Conservation (phyloP, 2,888 invertebrate genomes). For the Polyommatus iphigenia region DNA sequence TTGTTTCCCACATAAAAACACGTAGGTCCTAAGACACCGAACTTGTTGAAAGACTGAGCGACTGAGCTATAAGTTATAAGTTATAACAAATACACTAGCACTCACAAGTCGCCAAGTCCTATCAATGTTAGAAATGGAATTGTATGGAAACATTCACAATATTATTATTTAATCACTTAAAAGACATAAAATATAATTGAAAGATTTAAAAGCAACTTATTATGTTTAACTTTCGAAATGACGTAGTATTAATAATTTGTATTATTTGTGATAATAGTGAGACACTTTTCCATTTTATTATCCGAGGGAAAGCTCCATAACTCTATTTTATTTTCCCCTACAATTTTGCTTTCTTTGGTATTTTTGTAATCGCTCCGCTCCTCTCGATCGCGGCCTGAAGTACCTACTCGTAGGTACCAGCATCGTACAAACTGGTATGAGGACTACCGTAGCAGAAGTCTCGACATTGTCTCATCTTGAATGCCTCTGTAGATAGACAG, state of each 20-base stretch:
- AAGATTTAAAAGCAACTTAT: too few species aligned
- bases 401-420: conserved; percentile 13
- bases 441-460: conserved; percentile 66
- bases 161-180: too few species aligned
- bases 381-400: not conserved
- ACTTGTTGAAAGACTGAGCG: not conserved
- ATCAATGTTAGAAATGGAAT: not conserved
- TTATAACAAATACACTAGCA: too few species aligned
- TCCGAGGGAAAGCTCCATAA: too few species aligned
- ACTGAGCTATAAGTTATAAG: not conserved
- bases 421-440: conserved; percentile 40
- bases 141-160: not conserved
- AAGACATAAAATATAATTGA: too few species aligned
- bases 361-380: conserved; percentile 23
- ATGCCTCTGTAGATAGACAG: conserved; percentile 37
- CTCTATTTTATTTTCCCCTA: not conserved
- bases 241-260: too few species aligned
- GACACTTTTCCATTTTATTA: too few species aligned
- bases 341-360: not conserved
- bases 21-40: not conserved
- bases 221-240: too few species aligned
- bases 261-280: too few species aligned
- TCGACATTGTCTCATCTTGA: conserved; percentile 52
- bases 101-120: not conserved
- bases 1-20: conserved; percentile 38